Conservation (phyloP, 2,797 vertebrate genomes). For the Lacerta agilis region DNA sequence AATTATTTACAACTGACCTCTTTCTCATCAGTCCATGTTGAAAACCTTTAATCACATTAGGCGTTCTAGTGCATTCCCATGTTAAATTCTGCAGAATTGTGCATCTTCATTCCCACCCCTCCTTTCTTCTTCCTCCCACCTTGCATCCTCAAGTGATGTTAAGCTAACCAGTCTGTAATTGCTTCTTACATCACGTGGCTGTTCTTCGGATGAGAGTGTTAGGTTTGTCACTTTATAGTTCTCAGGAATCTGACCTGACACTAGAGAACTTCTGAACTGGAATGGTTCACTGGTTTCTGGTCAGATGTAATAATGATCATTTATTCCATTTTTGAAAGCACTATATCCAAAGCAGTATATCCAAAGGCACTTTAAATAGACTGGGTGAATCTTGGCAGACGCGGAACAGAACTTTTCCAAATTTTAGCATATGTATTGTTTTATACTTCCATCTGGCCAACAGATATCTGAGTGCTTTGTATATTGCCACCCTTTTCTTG, state of each 20-base stretch:
- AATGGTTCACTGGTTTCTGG: constrained; percentile 79
- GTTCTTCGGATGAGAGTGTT: background rate
- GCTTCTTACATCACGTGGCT: background rate
- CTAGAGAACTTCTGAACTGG: constrained; percentile 53
- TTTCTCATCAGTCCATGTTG: constrained; percentile 2
- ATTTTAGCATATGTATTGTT: constrained; percentile 80
- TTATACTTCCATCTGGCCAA: constrained; percentile 77
- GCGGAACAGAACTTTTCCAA: constrained; percentile 70
- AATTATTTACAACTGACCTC: background rate
- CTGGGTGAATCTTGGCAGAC: constrained; percentile 74
- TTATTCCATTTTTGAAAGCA: constrained; percentile 58
- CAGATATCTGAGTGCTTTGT: constrained; percentile 74
- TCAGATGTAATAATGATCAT: constrained; percentile 67
- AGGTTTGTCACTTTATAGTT: background rate
- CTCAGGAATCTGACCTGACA: background rate
- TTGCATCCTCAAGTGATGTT: background rate
- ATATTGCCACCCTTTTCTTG: constrained; percentile 76
- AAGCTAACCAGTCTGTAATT: background rate
- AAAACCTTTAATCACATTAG: background rate
- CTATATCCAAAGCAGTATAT: constrained; percentile 62
- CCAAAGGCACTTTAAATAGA: constrained; percentile 74
- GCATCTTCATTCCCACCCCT: background rate
- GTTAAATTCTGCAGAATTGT: background rate
- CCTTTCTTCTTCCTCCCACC: background rate
- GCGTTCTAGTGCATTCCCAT: constrained; percentile 6